These are phyloP conservation scores for Rhabdomys pumilio DNA, from an alignment of 2,797 vertebrate genomes.

Conservation along the genomic window DNA sequence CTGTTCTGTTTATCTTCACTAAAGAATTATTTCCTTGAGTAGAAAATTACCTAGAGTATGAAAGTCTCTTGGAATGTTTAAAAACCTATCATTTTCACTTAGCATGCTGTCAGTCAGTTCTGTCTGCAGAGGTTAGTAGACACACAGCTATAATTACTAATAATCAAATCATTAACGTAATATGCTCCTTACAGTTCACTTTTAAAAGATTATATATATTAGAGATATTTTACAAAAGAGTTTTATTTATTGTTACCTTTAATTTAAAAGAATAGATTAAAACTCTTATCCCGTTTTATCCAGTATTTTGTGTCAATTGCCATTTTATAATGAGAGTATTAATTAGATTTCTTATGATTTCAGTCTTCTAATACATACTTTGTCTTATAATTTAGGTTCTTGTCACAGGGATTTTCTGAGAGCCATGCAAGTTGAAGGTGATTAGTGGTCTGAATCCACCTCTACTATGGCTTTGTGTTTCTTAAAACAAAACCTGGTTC, in stretches of 20 bases:
- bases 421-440: constrained; percentile 37
- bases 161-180: constrained; percentile 71
- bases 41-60: constrained; percentile 56
- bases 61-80: constrained; percentile 50
- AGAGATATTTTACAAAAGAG: constrained; percentile 65
- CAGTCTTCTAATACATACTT: constrained; percentile 74
- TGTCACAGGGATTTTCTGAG: constrained; percentile 76
- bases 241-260: constrained; percentile 82
- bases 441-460: constrained; percentile 37
- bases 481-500: neutral
- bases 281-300: constrained; percentile 69
- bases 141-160: constrained; percentile 73
- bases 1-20: constrained; percentile 33
- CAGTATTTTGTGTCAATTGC: constrained; percentile 77
- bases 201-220: constrained; percentile 68
- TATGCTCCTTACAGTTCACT: constrained; percentile 71
- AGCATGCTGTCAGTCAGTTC: constrained; percentile 31
- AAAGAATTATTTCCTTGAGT: constrained; percentile 63
- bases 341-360: constrained; percentile 83
- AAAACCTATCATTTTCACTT: constrained; percentile 53
- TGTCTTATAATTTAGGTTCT: constrained; percentile 79
- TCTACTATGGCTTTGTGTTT: constrained; percentile 1
- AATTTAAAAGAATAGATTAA: constrained; percentile 70
- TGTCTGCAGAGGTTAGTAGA: constrained; percentile 46
- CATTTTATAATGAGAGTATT: constrained; percentile 75